A percentile compares a stretch with the other conserved stretches of the same genome.
Conservation (phyloP, 2,797 vertebrate genomes). For the Echiichthys vipera region DNA sequence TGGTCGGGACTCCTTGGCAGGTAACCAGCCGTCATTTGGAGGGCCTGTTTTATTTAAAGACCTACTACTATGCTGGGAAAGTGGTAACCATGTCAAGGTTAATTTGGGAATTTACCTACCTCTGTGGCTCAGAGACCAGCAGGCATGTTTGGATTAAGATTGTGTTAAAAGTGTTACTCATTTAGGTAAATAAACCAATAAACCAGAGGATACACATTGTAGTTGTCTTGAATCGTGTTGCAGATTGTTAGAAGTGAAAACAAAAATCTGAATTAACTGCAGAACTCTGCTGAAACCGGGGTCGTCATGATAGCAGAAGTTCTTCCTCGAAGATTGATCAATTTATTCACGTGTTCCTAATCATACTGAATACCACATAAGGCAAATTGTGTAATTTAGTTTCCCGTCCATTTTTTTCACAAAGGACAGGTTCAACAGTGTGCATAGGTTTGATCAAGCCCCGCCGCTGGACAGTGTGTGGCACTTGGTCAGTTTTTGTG, state of each 20-base stretch:
- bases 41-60: not conserved
- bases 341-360: not conserved
- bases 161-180: not conserved
- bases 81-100: not conserved
- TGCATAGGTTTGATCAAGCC: not conserved
- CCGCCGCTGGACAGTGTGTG: not conserved
- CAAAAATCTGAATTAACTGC: not conserved
- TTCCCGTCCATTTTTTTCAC: not conserved
- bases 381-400: not conserved
- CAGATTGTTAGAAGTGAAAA: not conserved
- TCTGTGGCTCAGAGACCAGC: not conserved
- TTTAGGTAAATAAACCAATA: not conserved
- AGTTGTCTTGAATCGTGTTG: not conserved
- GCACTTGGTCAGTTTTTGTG: constrained; percentile 2
- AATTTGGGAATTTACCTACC: not conserved
- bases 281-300: not conserved
- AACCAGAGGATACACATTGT: not conserved
- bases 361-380: not conserved
- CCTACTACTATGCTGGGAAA: not conserved
- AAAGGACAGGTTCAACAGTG: not conserved
- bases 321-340: not conserved
- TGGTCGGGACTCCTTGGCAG: not conserved
- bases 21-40: not conserved
- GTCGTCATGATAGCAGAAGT: not conserved
- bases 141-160: not conserved